Base-by-base conservation (phyloP, 2,797 vertebrate genomes). In the Podargus strigoides region DNA sequence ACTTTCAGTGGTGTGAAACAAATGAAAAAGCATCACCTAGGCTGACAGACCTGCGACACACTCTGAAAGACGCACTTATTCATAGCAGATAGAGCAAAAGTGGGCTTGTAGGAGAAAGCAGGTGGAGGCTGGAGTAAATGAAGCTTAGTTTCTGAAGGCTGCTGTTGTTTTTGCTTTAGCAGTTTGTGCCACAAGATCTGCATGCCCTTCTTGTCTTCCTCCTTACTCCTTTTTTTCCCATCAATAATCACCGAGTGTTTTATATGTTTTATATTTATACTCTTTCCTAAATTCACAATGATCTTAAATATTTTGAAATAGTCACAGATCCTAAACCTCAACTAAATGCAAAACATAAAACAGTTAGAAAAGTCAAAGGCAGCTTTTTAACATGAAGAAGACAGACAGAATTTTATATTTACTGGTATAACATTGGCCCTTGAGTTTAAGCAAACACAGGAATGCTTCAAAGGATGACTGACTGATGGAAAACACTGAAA, bases 221-320 rank as follows among this genome's bases (percentile, higher is more conserved):
- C 5, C 22, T 59, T 64, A 64, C 32, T 49, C 8, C 17, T 32
- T 66, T 62, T 52, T 36, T 36, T 44, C 9, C 12, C 10, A 30
- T 36, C 59, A 73, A 81, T 66, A 79, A 32, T 52, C 26, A 56
- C 32, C 22, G 28, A 77, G 64, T 68, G 15, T 78, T 76, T 17
- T 59, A 77, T 7, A 4, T 52, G 20, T 60, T 87, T 93, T 76
- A 58, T 76, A 44, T 59, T 82, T 58, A 76, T 60, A 34, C 10
- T 67, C 7, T 49, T 89, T 60, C 39, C 17, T 73, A 89, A 87
- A 67, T 92, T 87, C 67, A 58, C 34, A 78, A 4, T 58, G 49
- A 87, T 78, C 68, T 83, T 85, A 70, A 83, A 75, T 64, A 89
- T 75, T 87, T 87, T 76, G 37, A 92, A 86, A 87, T 67, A 68